Evolutionary conservation across 2,113 vertebrate species (phyloP).

Genomic region (Paramormyrops kingsleyae): DNA sequence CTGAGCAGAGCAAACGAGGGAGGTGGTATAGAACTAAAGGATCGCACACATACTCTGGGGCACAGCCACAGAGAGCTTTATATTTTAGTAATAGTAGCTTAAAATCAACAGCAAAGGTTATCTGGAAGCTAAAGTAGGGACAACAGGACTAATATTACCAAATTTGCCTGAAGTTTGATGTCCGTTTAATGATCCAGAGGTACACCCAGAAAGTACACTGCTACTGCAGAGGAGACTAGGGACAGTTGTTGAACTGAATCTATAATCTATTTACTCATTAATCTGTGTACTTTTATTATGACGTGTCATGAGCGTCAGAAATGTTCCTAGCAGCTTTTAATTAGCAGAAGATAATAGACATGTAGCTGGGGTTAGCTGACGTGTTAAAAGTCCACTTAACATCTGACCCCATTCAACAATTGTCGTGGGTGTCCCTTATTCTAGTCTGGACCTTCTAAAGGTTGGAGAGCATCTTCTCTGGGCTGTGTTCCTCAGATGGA

Average conservation of each 20-base stretch:
- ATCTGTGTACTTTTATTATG: not conserved
- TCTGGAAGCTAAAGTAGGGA: not conserved
- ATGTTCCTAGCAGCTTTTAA: not conserved
- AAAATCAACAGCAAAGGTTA: not conserved
- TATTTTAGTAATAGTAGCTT: not conserved
- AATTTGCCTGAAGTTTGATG: not conserved
- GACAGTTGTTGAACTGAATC: not conserved
- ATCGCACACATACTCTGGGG: not conserved
- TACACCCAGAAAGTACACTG: not conserved
- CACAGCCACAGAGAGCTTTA: not conserved
- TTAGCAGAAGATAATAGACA: not conserved
- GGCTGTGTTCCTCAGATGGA: not conserved
- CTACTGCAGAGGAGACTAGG: not conserved
- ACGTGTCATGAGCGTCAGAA: not conserved
- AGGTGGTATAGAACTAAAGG: not conserved
- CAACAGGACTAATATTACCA: not conserved
- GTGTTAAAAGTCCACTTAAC: not conserved
- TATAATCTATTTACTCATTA: not conserved
- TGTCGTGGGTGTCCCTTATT: not conserved
- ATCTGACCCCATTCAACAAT: not conserved
- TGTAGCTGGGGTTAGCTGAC: not conserved
- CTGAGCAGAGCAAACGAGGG: not conserved
- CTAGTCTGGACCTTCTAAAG: not conserved
- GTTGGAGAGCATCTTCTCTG: not conserved
- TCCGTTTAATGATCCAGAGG: not conserved